These are phyloP conservation scores for Nixonia krombeini DNA, from an alignment of 1,140 invertebrate genomes.

Conservation along the genomic window DNA sequence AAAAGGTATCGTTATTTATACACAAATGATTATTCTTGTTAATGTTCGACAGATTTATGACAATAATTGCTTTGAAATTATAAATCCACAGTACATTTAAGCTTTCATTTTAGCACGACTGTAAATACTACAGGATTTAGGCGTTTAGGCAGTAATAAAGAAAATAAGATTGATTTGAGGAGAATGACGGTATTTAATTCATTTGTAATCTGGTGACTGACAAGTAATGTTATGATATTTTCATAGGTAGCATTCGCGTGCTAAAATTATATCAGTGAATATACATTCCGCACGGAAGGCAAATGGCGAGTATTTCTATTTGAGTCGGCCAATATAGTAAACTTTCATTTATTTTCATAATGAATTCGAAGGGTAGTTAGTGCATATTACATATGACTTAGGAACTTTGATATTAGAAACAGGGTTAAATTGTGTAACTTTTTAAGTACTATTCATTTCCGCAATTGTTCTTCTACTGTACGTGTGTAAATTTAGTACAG, in stretches of 20 bases:
- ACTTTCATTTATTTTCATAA: no score
- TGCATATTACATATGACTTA: no score
- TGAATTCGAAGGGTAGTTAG: no score
- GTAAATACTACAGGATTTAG: slow-evolving; percentile 19
- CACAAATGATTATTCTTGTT: slow-evolving; percentile 5
- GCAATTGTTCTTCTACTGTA: no score
- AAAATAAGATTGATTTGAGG: neutral
- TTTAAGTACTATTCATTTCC: no score
- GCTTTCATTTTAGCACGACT: slow-evolving; percentile 17
- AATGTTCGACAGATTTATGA: slow-evolving; percentile 8
- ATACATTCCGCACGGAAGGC: neutral
- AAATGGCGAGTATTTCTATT: no score
- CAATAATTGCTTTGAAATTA: slow-evolving; percentile 24
- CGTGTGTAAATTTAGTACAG: no score
- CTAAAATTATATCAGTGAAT: slow-evolving; percentile 7
- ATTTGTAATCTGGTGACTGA: neutral
- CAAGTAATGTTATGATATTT: neutral
- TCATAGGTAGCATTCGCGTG: slow-evolving; percentile 6
- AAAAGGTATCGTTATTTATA: slow-evolving; percentile 16
- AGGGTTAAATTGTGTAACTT: no score
- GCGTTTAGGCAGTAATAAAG: slow-evolving; percentile 6
- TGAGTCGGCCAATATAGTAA: no score
- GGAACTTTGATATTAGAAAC: no score
- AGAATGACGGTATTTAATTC: neutral
- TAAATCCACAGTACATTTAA: slow-evolving; percentile 4